phyloP scores from a whole-genome alignment of 2,888 invertebrate species.

The Epinotia bilunana region DNA sequence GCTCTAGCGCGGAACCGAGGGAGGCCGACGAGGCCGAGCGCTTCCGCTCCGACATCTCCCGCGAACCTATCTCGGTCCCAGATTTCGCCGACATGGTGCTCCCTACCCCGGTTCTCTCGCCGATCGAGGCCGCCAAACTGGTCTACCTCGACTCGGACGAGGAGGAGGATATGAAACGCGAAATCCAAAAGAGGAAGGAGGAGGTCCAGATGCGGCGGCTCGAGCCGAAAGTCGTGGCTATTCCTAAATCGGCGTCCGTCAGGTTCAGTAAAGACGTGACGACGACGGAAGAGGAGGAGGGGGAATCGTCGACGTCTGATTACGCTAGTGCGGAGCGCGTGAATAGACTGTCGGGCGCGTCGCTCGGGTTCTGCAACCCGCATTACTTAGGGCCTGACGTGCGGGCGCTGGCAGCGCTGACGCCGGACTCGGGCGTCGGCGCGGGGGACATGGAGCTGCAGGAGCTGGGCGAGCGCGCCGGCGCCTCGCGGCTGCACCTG shows the following conservation, averaged over 20 bases:
- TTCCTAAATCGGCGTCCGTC: conserved; percentile 85
- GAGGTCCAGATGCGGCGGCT: conserved; percentile 81
- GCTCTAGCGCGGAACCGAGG: conserved; percentile 61
- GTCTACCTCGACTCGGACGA: conserved; percentile 89
- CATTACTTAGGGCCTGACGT: conserved; percentile 89
- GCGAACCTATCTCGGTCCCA: conserved; percentile 90
- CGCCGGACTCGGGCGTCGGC: conserved; percentile 87
- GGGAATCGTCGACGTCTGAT: conserved; percentile 88
- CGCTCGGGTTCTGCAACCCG: conserved; percentile 89
- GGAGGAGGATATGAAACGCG: conserved; percentile 74
- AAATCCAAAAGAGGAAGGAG: conserved; percentile 58
- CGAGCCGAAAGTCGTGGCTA: conserved; percentile 74
- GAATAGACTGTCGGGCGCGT: conserved; percentile 80
- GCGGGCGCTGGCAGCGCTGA: conserved; percentile 87
- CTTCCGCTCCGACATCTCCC: conserved; percentile 75
- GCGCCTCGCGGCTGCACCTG: conserved; percentile 67
- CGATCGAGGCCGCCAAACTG: conserved; percentile 87
- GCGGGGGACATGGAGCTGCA: conserved; percentile 76
- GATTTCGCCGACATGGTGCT: conserved; percentile 87
- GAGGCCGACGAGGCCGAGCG: conserved; percentile 64
- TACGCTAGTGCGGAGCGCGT: conserved; percentile 90
- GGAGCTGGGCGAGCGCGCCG: conserved; percentile 60
- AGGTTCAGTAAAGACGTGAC: conserved; percentile 81
- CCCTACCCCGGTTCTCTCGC: conserved; percentile 87
- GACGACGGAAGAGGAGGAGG: conserved; percentile 83